Conservation (phyloP, 2,888 invertebrate species). For the Anagyrus pseudococci region DNA sequence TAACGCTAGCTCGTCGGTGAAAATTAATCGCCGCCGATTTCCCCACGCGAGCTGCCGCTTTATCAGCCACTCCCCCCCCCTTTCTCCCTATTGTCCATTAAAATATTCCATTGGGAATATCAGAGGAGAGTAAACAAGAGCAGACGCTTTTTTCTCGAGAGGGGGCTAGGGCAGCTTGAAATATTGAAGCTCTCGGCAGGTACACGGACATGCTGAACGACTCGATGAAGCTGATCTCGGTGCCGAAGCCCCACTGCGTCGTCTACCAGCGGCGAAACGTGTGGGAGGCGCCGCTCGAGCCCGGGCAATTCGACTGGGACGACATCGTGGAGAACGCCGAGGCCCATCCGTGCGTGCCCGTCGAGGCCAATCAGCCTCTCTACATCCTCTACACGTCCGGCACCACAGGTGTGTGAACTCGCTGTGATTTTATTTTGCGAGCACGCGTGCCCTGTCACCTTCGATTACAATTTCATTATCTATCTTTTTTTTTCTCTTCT, state of each 20-base stretch:
- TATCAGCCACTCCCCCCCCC: too few relatives aligned
- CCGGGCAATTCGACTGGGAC: conserved; percentile 80
- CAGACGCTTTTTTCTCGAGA: too few relatives aligned
- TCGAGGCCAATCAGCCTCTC: conserved; percentile 87
- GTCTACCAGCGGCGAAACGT: conserved; percentile 81
- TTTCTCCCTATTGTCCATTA: too few relatives aligned
- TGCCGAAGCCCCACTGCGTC: conserved; percentile 80
- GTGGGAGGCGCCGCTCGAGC: conserved; percentile 68
- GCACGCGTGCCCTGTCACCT: not conserved
- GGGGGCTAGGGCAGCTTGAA: too few relatives aligned
- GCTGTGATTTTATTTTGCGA: not conserved
- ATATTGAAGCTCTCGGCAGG: conserved; percentile 48
- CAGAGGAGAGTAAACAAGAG: too few relatives aligned
- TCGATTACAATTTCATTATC: not conserved
- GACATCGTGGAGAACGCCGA: conserved; percentile 71
- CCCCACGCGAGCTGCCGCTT: too few relatives aligned
- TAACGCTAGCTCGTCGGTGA: too few relatives aligned
- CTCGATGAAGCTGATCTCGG: conserved; percentile 74
- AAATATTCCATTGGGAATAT: too few relatives aligned
- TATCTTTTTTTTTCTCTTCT: not conserved
- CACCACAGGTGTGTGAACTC: conserved; percentile 76
- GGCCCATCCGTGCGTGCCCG: conserved; percentile 81
- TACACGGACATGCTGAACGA: conserved; percentile 85
- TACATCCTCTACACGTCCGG: conserved; percentile 94
- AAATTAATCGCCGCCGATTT: too few relatives aligned